Percentiles rank a stretch among this genome's conserved stretches.
Evolutionary conservation across 2,888 invertebrate genomes (phyloP).

Genomic region (Clivina fossor): DNA sequence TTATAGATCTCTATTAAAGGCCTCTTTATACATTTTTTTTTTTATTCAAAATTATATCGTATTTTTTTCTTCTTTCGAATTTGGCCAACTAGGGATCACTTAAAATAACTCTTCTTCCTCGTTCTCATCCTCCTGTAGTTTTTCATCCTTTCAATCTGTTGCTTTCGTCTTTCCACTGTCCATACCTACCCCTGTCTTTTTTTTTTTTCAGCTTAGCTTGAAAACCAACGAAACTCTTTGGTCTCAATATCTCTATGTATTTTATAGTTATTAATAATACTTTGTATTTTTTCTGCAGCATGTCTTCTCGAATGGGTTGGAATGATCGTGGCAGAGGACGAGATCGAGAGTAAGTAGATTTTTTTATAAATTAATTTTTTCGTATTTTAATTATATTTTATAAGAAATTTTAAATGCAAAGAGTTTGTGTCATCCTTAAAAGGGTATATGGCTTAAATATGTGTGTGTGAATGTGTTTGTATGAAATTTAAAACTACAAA

Average conservation of each 20-base stretch:
- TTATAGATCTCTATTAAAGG: slow-evolving; percentile 44
- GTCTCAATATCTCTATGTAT: not conserved
- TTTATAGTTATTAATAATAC: not conserved
- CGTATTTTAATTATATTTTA: too few relatives aligned
- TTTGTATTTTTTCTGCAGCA: slow-evolving; percentile 48
- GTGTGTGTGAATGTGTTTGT: slow-evolving; percentile 9
- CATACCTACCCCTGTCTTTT: too few relatives aligned
- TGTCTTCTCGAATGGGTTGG: slow-evolving; percentile 55
- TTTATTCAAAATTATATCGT: slow-evolving; percentile 8
- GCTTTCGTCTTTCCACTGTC: too few relatives aligned
- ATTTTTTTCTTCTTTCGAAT: not conserved
- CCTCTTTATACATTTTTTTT: slow-evolving; percentile 42
- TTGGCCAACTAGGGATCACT: too few relatives aligned
- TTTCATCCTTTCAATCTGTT: too few relatives aligned
- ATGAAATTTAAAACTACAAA: too few relatives aligned
- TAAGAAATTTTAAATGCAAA: too few relatives aligned
- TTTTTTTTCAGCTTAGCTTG: too few relatives aligned
- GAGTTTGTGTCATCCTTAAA: slow-evolving; percentile 12
- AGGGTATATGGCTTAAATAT: too few relatives aligned
- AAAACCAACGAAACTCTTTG: too few relatives aligned
- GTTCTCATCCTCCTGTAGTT: too few relatives aligned
- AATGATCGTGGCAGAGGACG: slow-evolving; percentile 55
- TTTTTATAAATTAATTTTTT: slow-evolving; percentile 16
- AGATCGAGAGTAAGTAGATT: slow-evolving; percentile 60
- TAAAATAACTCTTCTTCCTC: too few relatives aligned